Evolutionary conservation across 23 tunicate species (phyloP).

Genomic region (Pegea sp.): DNA sequence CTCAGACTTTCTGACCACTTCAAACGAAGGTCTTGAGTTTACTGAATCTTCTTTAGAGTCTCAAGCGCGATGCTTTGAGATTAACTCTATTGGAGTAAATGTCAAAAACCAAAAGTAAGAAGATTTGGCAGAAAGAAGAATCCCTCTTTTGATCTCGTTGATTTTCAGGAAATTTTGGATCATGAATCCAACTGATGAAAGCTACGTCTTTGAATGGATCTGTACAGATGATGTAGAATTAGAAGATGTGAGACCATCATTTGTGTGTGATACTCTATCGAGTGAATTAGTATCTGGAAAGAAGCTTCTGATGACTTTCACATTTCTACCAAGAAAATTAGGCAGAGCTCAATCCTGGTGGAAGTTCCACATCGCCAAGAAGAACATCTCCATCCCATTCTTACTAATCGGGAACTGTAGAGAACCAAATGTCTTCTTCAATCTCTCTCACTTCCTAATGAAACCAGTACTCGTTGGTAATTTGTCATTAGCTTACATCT

Average conservation of each 20-base stretch:
- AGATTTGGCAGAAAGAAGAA: no score
- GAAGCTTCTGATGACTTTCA: constrained; percentile 49
- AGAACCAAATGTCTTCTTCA: constrained; percentile 46
- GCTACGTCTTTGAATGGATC: constrained; percentile 44
- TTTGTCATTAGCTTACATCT: constrained; percentile 2
- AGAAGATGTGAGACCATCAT: constrained; percentile 38
- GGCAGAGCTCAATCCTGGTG: constrained; percentile 55
- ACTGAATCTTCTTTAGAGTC: constrained; percentile 74
- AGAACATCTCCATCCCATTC: constrained; percentile 72
- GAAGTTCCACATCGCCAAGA: constrained; percentile 67
- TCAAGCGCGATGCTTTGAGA: constrained; percentile 71
- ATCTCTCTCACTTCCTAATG: constrained; percentile 51
- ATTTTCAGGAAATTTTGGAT: constrained; percentile 74
- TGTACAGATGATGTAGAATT: constrained; percentile 34
- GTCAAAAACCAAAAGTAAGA: constrained; percentile 27
- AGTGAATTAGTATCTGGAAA: constrained; percentile 45
- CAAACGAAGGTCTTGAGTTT: constrained; percentile 51
- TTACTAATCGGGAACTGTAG: constrained; percentile 49
- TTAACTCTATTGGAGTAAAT: constrained; percentile 56
- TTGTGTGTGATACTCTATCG: constrained; percentile 24
- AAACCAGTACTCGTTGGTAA: constrained; percentile 59
- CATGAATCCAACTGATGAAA: constrained; percentile 51
- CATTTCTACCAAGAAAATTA: constrained; percentile 25
- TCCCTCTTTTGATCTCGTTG: no score
- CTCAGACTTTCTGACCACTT: constrained; percentile 42